These are phyloP conservation scores for Scolopax rusticola DNA, from an alignment of 2,797 vertebrate species.

Conservation along the genomic window DNA sequence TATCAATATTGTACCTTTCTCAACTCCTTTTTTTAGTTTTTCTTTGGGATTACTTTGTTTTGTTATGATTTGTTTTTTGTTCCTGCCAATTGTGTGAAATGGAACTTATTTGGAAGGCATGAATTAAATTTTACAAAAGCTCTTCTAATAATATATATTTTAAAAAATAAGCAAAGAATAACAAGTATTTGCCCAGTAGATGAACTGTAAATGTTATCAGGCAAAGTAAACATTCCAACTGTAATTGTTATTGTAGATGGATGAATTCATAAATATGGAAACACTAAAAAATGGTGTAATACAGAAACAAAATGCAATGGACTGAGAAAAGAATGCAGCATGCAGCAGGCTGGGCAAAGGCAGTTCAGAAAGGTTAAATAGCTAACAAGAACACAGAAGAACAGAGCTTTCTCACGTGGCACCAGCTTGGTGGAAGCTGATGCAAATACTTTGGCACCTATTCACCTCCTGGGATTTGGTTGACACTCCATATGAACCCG, in stretches of 20 bases:
- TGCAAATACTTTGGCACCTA: neutral
- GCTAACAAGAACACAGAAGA: constrained; percentile 28
- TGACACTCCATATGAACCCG: neutral
- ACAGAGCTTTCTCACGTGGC: neutral
- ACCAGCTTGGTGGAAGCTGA: neutral
- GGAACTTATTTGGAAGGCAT: constrained; percentile 41
- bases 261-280: constrained; percentile 75
- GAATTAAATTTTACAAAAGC: constrained; percentile 61
- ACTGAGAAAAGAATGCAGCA: constrained; percentile 59
- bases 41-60: neutral
- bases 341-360: constrained; percentile 39
- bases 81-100: constrained; percentile 29
- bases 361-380: constrained; percentile 53
- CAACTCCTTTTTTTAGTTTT: neutral
- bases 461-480: neutral
- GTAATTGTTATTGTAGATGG: constrained; percentile 73
- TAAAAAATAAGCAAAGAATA: constrained; percentile 69
- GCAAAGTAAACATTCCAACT: constrained; percentile 76
- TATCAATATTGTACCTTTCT: neutral
- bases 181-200: constrained; percentile 71
- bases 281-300: constrained; percentile 64
- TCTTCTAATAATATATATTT: constrained; percentile 62
- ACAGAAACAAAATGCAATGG: constrained; percentile 57
- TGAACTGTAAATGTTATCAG: constrained; percentile 75
- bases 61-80: neutral